Percentiles rank a stretch among this genome's conserved stretches.
phyloP scores from a whole-genome alignment of 2,797 vertebrate species.

The Acrossocheilus wenchowensis region DNA sequence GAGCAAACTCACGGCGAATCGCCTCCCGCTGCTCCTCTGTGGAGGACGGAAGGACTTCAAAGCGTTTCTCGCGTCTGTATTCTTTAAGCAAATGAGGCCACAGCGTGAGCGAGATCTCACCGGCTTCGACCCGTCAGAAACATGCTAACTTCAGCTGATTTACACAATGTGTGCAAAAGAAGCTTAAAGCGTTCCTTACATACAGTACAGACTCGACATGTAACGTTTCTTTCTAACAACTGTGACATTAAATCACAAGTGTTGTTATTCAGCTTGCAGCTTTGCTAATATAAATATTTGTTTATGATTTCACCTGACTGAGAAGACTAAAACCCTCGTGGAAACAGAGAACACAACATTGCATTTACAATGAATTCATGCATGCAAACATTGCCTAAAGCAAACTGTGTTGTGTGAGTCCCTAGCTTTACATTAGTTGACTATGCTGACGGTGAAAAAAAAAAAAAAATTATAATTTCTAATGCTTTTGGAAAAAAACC shows the following conservation, averaged over 20 bases:
- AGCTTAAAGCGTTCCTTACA: neutral
- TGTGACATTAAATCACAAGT: neutral
- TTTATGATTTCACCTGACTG: neutral
- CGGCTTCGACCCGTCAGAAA: neutral
- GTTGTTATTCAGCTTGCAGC: too few relatives aligned
- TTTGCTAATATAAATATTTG: neutral
- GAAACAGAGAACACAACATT: neutral
- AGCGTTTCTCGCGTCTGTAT: slow-evolving; percentile 22
- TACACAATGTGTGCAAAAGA: neutral
- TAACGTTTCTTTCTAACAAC: neutral
- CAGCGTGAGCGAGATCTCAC: neutral
- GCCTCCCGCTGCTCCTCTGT: neutral
- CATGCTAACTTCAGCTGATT: neutral
- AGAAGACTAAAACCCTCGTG: neutral
- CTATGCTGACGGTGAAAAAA: too few relatives aligned
- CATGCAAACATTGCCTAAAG: neutral
- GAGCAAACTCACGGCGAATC: neutral
- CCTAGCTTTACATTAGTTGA: neutral
- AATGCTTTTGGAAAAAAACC: neutral
- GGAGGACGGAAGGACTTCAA: slow-evolving; percentile 23
- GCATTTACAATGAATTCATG: neutral
- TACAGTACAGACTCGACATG: neutral
- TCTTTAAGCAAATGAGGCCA: slow-evolving; percentile 44
- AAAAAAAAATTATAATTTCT: neutral
- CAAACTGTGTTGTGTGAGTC: neutral